Base-by-base conservation (phyloP, 2,797 vertebrate species). In the Periophthalmus magnuspinnatus region DNA sequence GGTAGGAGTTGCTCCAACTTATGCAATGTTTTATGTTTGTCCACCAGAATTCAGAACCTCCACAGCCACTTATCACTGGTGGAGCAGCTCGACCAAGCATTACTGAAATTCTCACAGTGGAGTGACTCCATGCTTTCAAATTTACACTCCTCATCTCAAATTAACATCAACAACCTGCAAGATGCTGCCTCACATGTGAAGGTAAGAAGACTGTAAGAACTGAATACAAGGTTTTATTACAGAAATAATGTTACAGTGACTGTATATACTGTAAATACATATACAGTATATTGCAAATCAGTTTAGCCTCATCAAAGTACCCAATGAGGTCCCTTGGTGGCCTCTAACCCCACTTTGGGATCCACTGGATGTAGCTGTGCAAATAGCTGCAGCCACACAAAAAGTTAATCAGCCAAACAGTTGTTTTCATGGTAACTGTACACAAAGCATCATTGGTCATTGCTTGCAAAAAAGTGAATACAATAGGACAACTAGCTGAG, bases 61-160 rank as follows among this genome's bases (percentile, higher is more conserved):
- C 94, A 95, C 22, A 89, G 86, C 16, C 93, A 95, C 69, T 87
- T 95, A 33, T 89, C 86, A 1, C 87, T 94, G 70, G 92, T 98
- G 69, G 92, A 91, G 59, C 89, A 95, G 67, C 95, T 97, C 83
- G 96, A 98, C 78, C 93, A 95, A 73, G 86, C 91, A 14, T 88
- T 98, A 38, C 91, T 95, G n/a, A 92, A 90, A 61, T 97, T 98
- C 90, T 98, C 95, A 41, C 93, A 95, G 36, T 98, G 97, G 96
- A 95, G 96, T 73, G 96, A 98, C 66, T 89, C 85, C 68, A 94
- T 96, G 72, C 94, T 97, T 57, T 93, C 93, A 58, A 93, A 93
- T 74, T 88, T 99, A 22, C 95, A 96, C 70, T 86, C 89, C 1
- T 88, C 94, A 34, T 93, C 95, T 68, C 95, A 96, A 82, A 93